Conservation (phyloP, 2,888 invertebrate species). For the Cephus spinipes region DNA sequence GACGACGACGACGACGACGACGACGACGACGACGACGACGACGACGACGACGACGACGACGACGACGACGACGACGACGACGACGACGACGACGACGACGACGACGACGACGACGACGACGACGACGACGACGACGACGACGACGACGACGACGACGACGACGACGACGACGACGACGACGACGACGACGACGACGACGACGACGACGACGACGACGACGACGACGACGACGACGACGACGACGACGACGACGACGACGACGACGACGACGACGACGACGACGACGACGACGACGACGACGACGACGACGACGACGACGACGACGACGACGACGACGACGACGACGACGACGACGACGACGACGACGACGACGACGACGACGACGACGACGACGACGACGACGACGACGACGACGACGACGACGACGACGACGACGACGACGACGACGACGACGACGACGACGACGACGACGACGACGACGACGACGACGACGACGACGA, state of each 20-base stretch:
- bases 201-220: neutral
- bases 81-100: neutral
- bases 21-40: slow-evolving; percentile 1
- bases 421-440: neutral
- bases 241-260: slow-evolving; percentile 2
- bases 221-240: neutral
- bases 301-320: neutral
- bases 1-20: slow-evolving; percentile 6
- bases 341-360: neutral
- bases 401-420: neutral
- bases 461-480: neutral
- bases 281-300: neutral
- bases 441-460: neutral
- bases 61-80: slow-evolving; percentile 5
- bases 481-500: neutral
- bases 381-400: neutral
- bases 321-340: neutral
- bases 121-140: neutral
- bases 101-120: neutral
- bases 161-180: neutral
- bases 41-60: slow-evolving; percentile 1
- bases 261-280: neutral
- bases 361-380: neutral
- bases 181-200: neutral
- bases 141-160: neutral